Conservation (phyloP, 2,888 invertebrate genomes). For the Achlya flavicornis region DNA sequence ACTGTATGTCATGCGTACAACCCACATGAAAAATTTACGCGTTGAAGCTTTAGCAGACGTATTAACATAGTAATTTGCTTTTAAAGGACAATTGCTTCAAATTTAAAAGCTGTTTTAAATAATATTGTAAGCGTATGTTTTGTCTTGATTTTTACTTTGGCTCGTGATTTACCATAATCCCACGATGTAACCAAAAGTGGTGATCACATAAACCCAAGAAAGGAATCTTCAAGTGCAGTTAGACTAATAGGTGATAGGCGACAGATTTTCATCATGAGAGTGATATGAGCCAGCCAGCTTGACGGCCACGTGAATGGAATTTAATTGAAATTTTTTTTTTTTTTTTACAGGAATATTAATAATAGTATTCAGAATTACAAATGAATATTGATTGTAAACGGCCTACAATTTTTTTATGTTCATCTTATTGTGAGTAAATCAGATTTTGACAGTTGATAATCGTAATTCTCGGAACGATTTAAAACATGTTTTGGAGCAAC, state of each 20-base stretch:
- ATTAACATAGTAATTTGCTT: constrained; percentile 2
- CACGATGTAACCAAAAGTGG: no score
- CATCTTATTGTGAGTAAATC: neutral
- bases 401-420: neutral
- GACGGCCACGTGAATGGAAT: no score
- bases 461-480: neutral
- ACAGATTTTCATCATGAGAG: no score
- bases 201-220: no score
- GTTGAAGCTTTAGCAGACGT: neutral
- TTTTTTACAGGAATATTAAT: no score
- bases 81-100: neutral
- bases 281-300: no score
- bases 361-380: neutral
- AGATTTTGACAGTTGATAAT: constrained; percentile 3
- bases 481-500: constrained; percentile 9
- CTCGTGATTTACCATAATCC: no score
- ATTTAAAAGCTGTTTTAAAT: neutral
- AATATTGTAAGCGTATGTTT: neutral
- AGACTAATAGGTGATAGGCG: no score
- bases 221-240: no score
- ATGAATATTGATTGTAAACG: neutral
- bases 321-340: no score
- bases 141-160: no score
- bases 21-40: constrained; percentile 11
- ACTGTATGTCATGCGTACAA: neutral